Evolutionary conservation across 2,797 vertebrate genomes (phyloP).

Genomic region (Rhabdomys pumilio): DNA sequence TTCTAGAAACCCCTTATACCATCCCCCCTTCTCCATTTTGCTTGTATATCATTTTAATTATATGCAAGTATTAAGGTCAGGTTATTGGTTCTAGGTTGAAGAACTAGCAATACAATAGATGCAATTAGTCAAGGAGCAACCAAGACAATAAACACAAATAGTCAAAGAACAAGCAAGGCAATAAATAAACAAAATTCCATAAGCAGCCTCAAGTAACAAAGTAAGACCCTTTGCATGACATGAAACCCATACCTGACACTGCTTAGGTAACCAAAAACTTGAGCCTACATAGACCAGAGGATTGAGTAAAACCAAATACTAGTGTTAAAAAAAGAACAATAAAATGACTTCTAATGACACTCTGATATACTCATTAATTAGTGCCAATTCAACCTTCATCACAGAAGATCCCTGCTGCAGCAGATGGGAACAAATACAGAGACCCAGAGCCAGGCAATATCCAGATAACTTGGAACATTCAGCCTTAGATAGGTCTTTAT

Average conservation of each 20-base stretch:
- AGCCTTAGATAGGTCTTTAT: background rate
- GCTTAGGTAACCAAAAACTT: background rate
- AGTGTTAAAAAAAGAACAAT: background rate
- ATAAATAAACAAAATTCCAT: too few relatives aligned
- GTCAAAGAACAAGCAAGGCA: too few relatives aligned
- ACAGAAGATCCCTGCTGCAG: background rate
- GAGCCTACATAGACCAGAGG: background rate
- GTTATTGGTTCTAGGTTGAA: too few relatives aligned
- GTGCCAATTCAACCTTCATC: background rate
- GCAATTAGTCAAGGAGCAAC: too few relatives aligned
- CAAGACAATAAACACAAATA: too few relatives aligned
- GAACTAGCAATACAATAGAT: too few relatives aligned
- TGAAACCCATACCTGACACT: background rate
- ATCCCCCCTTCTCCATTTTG: too few relatives aligned
- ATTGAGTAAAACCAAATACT: background rate
- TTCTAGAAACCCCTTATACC: too few relatives aligned
- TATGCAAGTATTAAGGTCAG: too few relatives aligned
- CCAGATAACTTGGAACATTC: background rate
- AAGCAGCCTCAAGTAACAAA: background rate
- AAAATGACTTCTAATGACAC: background rate
- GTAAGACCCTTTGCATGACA: background rate
- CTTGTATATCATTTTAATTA: too few relatives aligned
- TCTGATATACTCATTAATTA: background rate
- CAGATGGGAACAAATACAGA: background rate
- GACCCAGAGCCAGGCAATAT: background rate